phyloP scores from a whole-genome alignment of 2,113 vertebrate genomes.

The Antennarius striatus region DNA sequence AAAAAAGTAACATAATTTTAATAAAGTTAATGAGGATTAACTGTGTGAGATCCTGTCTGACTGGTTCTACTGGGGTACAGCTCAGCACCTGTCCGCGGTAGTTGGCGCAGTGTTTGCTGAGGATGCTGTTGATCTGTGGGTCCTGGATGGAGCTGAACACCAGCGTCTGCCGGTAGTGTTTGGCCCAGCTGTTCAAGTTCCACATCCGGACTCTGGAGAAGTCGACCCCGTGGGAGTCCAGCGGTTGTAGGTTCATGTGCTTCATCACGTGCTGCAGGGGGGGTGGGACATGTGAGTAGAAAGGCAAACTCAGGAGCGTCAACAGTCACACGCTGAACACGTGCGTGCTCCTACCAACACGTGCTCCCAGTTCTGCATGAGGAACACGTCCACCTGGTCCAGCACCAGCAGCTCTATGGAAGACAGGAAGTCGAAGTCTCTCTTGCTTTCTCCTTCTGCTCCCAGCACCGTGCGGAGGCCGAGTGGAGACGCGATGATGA shows the following conservation, averaged over 20 bases:
- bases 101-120: slow-evolving; percentile 90
- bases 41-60: not conserved
- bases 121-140: slow-evolving; percentile 91
- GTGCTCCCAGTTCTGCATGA: slow-evolving; percentile 99
- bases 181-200: slow-evolving; percentile 91
- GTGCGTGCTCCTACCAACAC: slow-evolving; percentile 82
- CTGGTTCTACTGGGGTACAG: not conserved
- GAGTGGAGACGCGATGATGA: slow-evolving; percentile 93
- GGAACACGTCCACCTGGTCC: slow-evolving; percentile 93
- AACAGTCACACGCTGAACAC: no score
- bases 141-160: slow-evolving; percentile 91
- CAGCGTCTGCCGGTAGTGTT: slow-evolving; percentile 90
- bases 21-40: not conserved
- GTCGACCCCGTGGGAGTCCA: slow-evolving; percentile 92
- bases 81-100: slow-evolving; percentile 86
- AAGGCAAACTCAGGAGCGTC: no score
- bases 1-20: no score
- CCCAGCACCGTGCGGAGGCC: slow-evolving; percentile 93
- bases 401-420: slow-evolving; percentile 94
- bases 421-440: slow-evolving; percentile 95
- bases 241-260: slow-evolving; percentile 91
- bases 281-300: not conserved
- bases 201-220: slow-evolving; percentile 95
- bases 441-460: slow-evolving; percentile 87
- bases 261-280: slow-evolving; percentile 87